Evolutionary conservation across 2,113 vertebrate genomes (phyloP).

Genomic region (Podilymbus podiceps): DNA sequence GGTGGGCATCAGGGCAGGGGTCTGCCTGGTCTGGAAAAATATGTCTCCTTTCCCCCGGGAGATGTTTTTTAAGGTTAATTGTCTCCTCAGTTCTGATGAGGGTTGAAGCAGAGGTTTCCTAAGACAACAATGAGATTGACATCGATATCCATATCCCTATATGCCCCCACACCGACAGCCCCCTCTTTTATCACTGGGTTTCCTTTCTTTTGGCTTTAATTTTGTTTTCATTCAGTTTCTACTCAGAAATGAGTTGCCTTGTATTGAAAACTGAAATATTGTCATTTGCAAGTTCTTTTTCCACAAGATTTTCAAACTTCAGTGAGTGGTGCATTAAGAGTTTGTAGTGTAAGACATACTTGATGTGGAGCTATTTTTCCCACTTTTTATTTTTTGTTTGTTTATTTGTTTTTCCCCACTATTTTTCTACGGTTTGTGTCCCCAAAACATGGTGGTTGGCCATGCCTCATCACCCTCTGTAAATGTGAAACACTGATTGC

Average conservation of each 20-base stretch:
- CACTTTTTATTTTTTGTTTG: too few relatives aligned
- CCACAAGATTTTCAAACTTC: background rate
- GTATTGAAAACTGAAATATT: background rate
- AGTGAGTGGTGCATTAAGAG: rapidly evolving
- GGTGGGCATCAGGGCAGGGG: background rate
- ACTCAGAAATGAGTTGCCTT: background rate
- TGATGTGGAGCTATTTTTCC: background rate
- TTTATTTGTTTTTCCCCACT: too few relatives aligned
- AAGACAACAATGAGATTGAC: background rate
- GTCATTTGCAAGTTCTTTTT: background rate
- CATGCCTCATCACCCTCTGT: background rate
- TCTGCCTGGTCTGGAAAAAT: background rate
- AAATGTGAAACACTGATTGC: rapidly evolving
- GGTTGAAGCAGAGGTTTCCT: background rate
- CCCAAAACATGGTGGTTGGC: background rate
- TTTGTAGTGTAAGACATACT: rapidly evolving
- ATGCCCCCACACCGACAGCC: background rate
- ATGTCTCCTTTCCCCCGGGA: background rate
- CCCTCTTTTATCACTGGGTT: background rate
- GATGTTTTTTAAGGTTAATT: background rate
- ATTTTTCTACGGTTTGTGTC: background rate
- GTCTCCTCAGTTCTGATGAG: background rate
- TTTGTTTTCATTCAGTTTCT: background rate
- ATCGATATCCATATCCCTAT: background rate
- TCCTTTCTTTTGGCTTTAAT: background rate